Conservation (phyloP, 2,113 vertebrate genomes). For the Onychorhynchus coronatus region DNA sequence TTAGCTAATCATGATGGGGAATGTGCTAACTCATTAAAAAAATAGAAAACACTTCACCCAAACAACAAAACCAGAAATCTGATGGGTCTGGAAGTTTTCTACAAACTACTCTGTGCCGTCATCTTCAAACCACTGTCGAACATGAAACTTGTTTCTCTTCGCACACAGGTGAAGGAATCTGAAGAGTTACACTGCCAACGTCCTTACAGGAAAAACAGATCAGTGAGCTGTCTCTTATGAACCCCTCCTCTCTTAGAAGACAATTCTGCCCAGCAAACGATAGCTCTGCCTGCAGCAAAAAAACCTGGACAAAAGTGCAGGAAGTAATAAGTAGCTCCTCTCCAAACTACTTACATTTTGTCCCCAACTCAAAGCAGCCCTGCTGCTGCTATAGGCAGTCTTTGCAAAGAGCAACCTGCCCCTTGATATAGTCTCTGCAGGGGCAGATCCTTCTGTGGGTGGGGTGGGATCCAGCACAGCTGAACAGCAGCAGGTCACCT, state of each 20-base stretch:
- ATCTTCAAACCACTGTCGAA: slow-evolving; percentile 34
- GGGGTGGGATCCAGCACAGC: slow-evolving; percentile 90
- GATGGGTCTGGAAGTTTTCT: slow-evolving; percentile 64
- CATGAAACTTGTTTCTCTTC: background rate
- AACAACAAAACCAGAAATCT: slow-evolving; percentile 53
- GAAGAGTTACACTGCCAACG: slow-evolving; percentile 23
- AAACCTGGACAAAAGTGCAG: slow-evolving; percentile 60
- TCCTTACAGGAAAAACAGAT: slow-evolving; percentile 27
- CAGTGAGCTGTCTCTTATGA: slow-evolving; percentile 31
- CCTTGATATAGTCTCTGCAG: slow-evolving; percentile 98
- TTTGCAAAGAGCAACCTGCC: slow-evolving; percentile 95
- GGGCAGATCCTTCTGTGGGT: slow-evolving; percentile 89
- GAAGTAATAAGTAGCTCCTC: slow-evolving; percentile 50
- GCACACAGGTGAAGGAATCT: slow-evolving; percentile 23
- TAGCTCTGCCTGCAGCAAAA: slow-evolving; percentile 24
- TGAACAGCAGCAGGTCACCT: slow-evolving; percentile 94
- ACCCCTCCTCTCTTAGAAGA: slow-evolving; percentile 34
- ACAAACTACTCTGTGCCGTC: slow-evolving; percentile 42
- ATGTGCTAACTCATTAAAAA: slow-evolving; percentile 24
- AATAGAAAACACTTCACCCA: slow-evolving; percentile 61
- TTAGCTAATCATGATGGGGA: background rate
- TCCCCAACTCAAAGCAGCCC: background rate
- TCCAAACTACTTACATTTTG: background rate
- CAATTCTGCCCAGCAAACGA: slow-evolving; percentile 28
- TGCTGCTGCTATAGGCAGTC: slow-evolving; percentile 89